Evolutionary conservation across 2,797 vertebrate genomes (phyloP), one percentile per base, ranked within the genome.

Genomic region (Melanogrammus aeglefinus): DNA sequence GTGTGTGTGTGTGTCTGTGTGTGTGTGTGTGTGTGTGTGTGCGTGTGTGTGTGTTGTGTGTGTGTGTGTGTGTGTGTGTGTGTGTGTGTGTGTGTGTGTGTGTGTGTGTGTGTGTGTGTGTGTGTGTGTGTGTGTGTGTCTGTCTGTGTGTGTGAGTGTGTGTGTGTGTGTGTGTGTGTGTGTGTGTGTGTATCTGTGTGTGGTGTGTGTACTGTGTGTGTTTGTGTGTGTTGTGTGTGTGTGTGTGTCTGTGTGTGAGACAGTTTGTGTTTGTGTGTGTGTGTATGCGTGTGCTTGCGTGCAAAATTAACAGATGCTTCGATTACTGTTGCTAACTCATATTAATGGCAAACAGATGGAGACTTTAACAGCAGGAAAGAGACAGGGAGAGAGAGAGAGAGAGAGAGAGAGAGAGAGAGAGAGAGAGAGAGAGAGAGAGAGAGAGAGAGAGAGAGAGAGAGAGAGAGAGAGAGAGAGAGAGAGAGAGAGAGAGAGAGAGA

Each of bases 261-360:
- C n/a, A n/a, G 57, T 63, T 8, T 63, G 21, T 63, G 57, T 63
- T 5, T 24, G 57, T 63, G n/a, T 24, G 57, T 63, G 57, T 8
- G 57, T 24, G 7, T 63, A n/a, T 24, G n/a, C 76, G 74, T 44
- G 70, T 77, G 83, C 79, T 83, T 86, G 78, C 33, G 79, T 81
- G 80, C 77, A 81, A 82, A 81, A 89, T 79, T 86, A 92, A 86
- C 91, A 92, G 90, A 91, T 91, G 90, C 89, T 89, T 90, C 86
- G 89, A 91, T 92, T 91, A 91, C 85, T 81, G 87, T 85, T 91
- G 79, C 76, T 90, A 90, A 91, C 83, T 91, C 89, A 86, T 90
- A 91, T 89, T 92, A 91, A 92, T 91, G 76, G 86, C 87, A 88
- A 90, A 76, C 89, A 92, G 89, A 92, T 92, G 91, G 90, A 75